These are phyloP conservation scores for Micromesistius poutassou DNA, from an alignment of 2,797 vertebrate genomes.

Conservation along the genomic window DNA sequence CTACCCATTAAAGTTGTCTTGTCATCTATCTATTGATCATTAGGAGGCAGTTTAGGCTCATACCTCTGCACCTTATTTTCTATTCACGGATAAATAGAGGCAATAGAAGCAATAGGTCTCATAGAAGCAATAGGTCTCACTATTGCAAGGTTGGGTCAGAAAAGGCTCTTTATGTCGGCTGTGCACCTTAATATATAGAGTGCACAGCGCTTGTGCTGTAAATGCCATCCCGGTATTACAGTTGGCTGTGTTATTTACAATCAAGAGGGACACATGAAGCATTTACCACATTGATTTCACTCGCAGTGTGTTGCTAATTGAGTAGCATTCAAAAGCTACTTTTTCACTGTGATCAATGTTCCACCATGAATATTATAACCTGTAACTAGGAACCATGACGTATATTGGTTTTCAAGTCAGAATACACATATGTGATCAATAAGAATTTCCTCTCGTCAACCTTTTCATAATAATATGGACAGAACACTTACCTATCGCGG, in stretches of 20 bases:
- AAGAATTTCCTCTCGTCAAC: not conserved
- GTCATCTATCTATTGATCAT: too few species aligned
- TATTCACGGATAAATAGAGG: too few species aligned
- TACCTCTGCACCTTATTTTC: too few species aligned
- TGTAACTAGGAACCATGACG: not conserved
- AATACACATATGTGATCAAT: not conserved
- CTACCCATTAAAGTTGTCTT: too few species aligned
- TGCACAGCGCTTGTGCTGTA: slow-evolving; percentile 47
- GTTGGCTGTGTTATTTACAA: slow-evolving; percentile 39
- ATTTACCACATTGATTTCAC: slow-evolving; percentile 56
- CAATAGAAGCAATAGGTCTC: too few species aligned
- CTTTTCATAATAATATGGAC: not conserved
- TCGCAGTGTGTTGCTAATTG: slow-evolving; percentile 37
- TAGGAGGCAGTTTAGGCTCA: too few species aligned
- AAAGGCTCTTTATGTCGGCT: slow-evolving; percentile 25
- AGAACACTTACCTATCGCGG: not conserved
- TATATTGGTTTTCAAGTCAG: not conserved
- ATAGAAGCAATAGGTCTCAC: too few species aligned
- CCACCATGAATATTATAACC: slow-evolving; percentile 23
- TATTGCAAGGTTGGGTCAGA: not conserved
- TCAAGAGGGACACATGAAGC: slow-evolving; percentile 41
- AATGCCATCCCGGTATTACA: slow-evolving; percentile 55
- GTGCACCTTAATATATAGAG: slow-evolving; percentile 20
- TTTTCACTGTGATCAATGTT: slow-evolving; percentile 51
- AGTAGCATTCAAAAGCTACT: slow-evolving; percentile 42